Percentiles rank a stretch among this genome's conserved stretches.
Conservation (phyloP, 2,113 vertebrate species). For the Thamnophis sirtalis region DNA sequence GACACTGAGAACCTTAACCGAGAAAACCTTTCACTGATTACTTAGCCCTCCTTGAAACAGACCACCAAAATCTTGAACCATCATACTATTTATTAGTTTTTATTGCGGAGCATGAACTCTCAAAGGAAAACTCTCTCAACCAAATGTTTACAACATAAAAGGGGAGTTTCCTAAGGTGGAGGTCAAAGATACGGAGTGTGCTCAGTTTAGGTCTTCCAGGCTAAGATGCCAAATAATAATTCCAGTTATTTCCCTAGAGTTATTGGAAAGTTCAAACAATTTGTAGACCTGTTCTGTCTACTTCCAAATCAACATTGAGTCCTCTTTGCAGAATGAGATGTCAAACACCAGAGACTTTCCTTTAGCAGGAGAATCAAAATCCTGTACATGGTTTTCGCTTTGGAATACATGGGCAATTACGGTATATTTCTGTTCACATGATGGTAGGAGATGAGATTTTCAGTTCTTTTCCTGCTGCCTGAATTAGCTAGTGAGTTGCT, state of each 20-base stretch:
- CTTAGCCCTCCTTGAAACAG: not conserved
- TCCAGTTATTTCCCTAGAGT: not conserved
- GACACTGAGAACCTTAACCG: not conserved
- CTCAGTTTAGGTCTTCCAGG: not conserved
- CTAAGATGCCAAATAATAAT: not conserved
- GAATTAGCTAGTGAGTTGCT: not conserved
- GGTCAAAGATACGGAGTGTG: not conserved
- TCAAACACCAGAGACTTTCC: not conserved
- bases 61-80: not conserved
- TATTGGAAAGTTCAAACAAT: not conserved
- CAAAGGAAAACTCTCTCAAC: not conserved
- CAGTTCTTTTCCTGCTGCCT: constrained; percentile 12
- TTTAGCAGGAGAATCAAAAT: constrained; percentile 1
- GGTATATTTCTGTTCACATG: constrained; percentile 6
- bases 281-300: not conserved
- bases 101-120: not conserved
- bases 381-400: not conserved
- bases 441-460: not conserved
- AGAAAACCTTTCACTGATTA: not conserved
- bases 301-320: not conserved
- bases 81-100: not conserved
- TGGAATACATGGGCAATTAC: not conserved
- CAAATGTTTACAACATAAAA: not conserved
- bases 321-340: not conserved
- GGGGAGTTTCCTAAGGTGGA: not conserved